A percentile compares a stretch with the other conserved stretches of the same genome.
Evolutionary conservation across 2,113 vertebrate species (phyloP).

Genomic region (Puntigrus tetrazona): DNA sequence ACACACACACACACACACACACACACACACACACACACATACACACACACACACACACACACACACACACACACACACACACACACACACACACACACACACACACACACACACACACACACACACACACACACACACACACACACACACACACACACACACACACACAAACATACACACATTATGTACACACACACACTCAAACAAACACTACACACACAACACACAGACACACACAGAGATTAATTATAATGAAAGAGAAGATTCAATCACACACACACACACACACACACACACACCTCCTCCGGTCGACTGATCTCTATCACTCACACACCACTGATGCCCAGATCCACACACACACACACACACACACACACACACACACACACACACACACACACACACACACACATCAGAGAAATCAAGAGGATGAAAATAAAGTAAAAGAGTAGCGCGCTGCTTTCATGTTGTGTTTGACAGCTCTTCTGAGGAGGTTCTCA

Average conservation of each 20-base stretch:
- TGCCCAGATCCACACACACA: too few relatives aligned
- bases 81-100: constrained; percentile 59
- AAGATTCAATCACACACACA: constrained; percentile 39
- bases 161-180: too few relatives aligned
- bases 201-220: too few relatives aligned
- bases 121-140: constrained; percentile 62
- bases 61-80: constrained; percentile 37
- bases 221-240: neutral
- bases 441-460: neutral
- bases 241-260: constrained; percentile 90
- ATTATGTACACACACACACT: constrained; percentile 26
- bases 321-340: too few relatives aligned
- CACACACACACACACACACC: neutral
- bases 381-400: too few relatives aligned
- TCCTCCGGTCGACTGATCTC: too few relatives aligned
- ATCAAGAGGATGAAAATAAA: neutral
- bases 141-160: constrained; percentile 35
- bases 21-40: constrained; percentile 37
- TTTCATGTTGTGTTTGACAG: too few relatives aligned
- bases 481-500: too few relatives aligned
- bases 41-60: constrained; percentile 38
- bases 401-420: too few relatives aligned
- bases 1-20: constrained; percentile 37
- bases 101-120: too few relatives aligned
- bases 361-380: too few relatives aligned